phyloP scores from a whole-genome alignment of 2,113 vertebrate genomes.

The Junco hyemalis region DNA sequence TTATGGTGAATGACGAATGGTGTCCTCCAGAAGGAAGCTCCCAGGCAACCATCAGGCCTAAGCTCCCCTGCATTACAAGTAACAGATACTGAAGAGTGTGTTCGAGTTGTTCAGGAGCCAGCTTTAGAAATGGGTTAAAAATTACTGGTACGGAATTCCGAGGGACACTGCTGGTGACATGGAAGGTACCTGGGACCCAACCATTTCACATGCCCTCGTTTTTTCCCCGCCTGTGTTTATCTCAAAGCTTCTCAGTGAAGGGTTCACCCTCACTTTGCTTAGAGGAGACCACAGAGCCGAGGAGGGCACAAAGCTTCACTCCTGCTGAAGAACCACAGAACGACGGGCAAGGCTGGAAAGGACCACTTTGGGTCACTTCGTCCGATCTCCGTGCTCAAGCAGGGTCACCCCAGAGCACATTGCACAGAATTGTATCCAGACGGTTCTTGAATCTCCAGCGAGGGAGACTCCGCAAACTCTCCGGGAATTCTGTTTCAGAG shows the following conservation, averaged over 20 bases:
- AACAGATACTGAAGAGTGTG: accelerated
- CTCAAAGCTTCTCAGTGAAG: not conserved
- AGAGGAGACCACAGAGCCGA: accelerated
- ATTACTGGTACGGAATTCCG: not conserved
- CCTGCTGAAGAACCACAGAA: no score
- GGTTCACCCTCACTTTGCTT: accelerated
- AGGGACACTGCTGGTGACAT: not conserved
- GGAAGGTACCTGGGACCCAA: no score
- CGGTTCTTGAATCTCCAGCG: not conserved
- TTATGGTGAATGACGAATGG: accelerated
- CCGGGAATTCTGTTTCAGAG: not conserved
- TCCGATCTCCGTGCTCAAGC: not conserved
- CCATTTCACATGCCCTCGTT: no score
- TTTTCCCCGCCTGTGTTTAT: not conserved
- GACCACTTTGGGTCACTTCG: not conserved
- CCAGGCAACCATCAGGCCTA: not conserved
- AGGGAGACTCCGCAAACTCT: not conserved
- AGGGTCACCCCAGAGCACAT: not conserved
- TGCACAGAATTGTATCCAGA: no score
- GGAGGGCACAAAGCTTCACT: not conserved
- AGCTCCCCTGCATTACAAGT: not conserved
- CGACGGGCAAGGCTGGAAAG: not conserved
- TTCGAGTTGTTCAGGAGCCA: accelerated
- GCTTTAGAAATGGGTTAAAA: not conserved
- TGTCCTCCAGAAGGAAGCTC: not conserved